These are phyloP conservation scores for Pangasius macronema DNA, from an alignment of 2,797 vertebrate genomes.

Conservation along the genomic window DNA sequence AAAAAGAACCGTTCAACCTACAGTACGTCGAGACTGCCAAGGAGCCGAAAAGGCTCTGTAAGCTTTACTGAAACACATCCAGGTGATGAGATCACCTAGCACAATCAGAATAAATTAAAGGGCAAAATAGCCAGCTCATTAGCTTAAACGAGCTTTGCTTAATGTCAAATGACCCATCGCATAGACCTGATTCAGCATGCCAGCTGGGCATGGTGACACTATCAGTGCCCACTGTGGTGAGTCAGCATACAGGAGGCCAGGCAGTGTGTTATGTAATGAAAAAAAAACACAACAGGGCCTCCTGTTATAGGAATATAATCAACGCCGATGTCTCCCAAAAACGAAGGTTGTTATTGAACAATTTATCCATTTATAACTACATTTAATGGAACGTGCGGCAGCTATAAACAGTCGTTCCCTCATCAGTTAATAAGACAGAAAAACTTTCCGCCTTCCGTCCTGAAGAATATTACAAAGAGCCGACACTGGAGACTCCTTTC, in stretches of 20 bases:
- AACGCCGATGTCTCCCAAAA: background rate
- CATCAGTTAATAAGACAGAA: background rate
- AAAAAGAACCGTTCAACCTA: no score
- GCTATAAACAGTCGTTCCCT: background rate
- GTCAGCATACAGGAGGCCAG: conserved; percentile 16
- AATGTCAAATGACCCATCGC: conserved; percentile 56
- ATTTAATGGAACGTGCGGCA: background rate
- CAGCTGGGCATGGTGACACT: conserved; percentile 42
- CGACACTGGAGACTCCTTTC: background rate
- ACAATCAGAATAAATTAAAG: conserved; percentile 38
- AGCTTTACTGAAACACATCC: conserved; percentile 47
- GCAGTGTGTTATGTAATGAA: conserved; percentile 25
- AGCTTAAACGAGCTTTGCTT: conserved; percentile 39
- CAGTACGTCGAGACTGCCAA: no score
- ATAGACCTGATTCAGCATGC: conserved; percentile 51
- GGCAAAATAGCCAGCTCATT: conserved; percentile 50
- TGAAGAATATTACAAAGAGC: background rate
- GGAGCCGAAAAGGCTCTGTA: conserved; percentile 4
- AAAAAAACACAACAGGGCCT: background rate
- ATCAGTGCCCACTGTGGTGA: conserved; percentile 42
- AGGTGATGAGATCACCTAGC: conserved; percentile 46
- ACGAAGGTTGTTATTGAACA: background rate
- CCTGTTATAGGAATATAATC: conserved; percentile 11
- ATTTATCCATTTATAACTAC: background rate
- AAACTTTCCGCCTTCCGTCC: background rate